Percentiles rank a stretch among this genome's conserved stretches.
Conservation (phyloP, 2,888 invertebrate species). For the Lochmaea crataegi region DNA sequence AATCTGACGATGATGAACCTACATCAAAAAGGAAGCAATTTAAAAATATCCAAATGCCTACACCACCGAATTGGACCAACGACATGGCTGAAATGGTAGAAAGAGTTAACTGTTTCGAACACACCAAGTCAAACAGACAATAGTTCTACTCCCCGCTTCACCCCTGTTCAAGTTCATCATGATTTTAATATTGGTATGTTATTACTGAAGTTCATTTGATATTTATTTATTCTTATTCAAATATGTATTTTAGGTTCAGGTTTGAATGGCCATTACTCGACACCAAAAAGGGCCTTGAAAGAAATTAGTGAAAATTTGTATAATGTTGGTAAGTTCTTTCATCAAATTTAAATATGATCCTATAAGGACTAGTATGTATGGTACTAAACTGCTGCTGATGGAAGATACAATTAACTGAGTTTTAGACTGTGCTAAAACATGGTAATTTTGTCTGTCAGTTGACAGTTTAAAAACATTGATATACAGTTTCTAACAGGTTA, state of each 20-base stretch:
- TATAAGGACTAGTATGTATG: too few relatives aligned
- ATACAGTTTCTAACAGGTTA: too few relatives aligned
- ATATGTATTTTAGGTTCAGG: not conserved
- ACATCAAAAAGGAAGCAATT: constrained; percentile 7
- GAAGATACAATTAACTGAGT: too few relatives aligned
- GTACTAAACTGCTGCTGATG: too few relatives aligned
- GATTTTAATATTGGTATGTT: not conserved
- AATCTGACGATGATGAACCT: constrained; percentile 1
- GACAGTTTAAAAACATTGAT: too few relatives aligned
- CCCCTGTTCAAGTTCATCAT: not conserved
- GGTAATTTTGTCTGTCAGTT: too few relatives aligned
- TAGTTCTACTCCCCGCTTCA: not conserved
- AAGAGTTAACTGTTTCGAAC: not conserved
- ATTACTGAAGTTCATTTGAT: not conserved
- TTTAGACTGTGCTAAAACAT: too few relatives aligned
- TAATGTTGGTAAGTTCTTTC: not conserved
- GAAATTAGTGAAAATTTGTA: not conserved
- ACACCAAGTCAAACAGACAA: not conserved
- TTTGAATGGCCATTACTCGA: not conserved
- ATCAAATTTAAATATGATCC: too few relatives aligned
- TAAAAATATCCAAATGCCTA: constrained; percentile 12
- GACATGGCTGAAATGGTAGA: constrained; percentile 1
- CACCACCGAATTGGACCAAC: constrained; percentile 15
- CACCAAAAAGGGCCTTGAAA: not conserved
- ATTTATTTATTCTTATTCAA: not conserved